Conservation (phyloP, 2,113 vertebrate species). For the Phaetusa simplex region DNA sequence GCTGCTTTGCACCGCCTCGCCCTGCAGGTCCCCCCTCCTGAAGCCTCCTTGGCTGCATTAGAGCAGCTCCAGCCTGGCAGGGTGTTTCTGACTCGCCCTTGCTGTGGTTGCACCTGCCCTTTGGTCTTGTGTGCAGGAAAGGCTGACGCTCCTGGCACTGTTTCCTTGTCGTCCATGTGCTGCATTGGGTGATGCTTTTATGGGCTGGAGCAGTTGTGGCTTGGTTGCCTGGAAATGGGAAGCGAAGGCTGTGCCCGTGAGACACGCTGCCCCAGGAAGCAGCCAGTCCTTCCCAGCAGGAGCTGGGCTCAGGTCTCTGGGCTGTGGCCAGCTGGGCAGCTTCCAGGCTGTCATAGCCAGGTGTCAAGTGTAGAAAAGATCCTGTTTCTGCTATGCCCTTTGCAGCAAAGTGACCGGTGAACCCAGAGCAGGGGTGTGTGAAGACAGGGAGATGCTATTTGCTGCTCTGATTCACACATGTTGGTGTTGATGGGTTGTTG, state of each 20-base stretch:
- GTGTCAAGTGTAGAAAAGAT: not conserved
- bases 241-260: not conserved
- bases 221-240: not conserved
- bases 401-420: not conserved
- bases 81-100: not conserved
- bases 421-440: not conserved
- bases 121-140: not conserved
- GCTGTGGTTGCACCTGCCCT: not conserved
- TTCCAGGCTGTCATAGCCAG: not conserved
- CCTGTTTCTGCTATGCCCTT: not conserved
- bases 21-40: not conserved
- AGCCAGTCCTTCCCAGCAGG: not conserved
- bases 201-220: not conserved
- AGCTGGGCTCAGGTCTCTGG: not conserved
- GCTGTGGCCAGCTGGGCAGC: not conserved
- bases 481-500: not conserved
- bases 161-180: not conserved
- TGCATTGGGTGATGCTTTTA: fast-evolving
- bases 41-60: not conserved
- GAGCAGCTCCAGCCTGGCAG: not conserved
- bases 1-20: not conserved
- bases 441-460: not conserved
- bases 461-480: not conserved
- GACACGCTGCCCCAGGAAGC: fast-evolving
- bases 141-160: not conserved